Base-by-base conservation (phyloP, 2,888 invertebrate species). In the Unio pictorum region DNA sequence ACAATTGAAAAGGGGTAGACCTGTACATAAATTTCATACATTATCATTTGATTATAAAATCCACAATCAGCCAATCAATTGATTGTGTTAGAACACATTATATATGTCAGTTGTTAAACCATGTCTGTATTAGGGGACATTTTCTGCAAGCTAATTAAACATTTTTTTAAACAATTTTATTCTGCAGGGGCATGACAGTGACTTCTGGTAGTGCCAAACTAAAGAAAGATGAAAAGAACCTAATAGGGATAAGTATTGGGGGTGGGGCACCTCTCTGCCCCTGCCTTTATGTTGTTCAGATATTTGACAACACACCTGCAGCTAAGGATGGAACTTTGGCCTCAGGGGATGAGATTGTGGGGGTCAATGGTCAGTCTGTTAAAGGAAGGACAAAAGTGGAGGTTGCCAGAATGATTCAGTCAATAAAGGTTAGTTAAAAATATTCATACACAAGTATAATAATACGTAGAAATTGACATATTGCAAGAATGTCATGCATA, bases 331-430 rank as follows among this genome's bases (percentile, higher is more conserved):
- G 96, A 0, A 97, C 97, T 0, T 91, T 99, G 8, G 96, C 98
- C 88, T 84, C 98, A 69, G 99, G 99, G 0, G 99, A 99, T 91
- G 99, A 99, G 90, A 91, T 99, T 72, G 94, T 98, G 0, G 97
- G 96, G 0, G 96, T 99, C 3, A 98, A 97, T 89, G 95, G 95
- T 0, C 94, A 94, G 74, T 94, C 95, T 0, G 97, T 99, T 0
- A 98, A 98, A 89, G 98, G 98, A 8, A 96, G 97, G 90, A 97
- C 97, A 0, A 99, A 99, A 92, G 95, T 96, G 0, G 98, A 99
- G 91, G 99, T 99, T 3, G 99, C 99, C n/a, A 96, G 98, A 90
- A 95, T 99, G 95, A 99, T 99, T 84, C 99, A 99, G 90, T 92
- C 95, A 0, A 94, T 95, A 45, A 94, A 95, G 91, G 95, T 95